Percentiles rank a stretch among this genome's conserved stretches.
phyloP scores from a whole-genome alignment of 2,113 vertebrate genomes.

The Leucopsar rothschildi region DNA sequence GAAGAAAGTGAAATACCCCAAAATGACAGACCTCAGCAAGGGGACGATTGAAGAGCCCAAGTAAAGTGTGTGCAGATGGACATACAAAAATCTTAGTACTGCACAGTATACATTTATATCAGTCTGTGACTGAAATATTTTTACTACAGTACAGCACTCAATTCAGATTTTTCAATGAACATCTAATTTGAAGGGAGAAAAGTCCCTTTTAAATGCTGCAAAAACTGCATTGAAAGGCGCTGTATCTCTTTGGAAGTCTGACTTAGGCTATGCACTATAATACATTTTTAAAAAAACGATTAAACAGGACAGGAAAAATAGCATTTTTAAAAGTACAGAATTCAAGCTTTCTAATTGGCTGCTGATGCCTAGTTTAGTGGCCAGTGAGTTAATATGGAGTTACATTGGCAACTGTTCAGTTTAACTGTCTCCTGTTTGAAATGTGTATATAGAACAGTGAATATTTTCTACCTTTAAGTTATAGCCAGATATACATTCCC shows the following conservation, averaged over 20 bases:
- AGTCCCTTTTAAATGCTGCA: conserved; percentile 68
- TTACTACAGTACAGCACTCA: conserved; percentile 70
- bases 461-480: conserved; percentile 60
- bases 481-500: conserved; percentile 54
- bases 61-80: conserved; percentile 74
- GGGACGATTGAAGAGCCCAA: conserved; percentile 96
- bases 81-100: conserved; percentile 20
- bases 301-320: conserved; percentile 46
- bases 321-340: conserved; percentile 35
- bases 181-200: conserved; percentile 66
- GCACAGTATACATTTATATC: conserved; percentile 68
- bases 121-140: conserved; percentile 70
- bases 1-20: conserved; percentile 99
- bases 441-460: conserved; percentile 29
- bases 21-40: conserved; percentile 99
- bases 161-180: conserved; percentile 65
- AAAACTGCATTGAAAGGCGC: conserved; percentile 59
- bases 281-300: conserved; percentile 53
- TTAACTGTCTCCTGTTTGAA: conserved; percentile 50
- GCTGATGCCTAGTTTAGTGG: conserved; percentile 54
- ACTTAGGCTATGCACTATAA: conserved; percentile 66
- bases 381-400: conserved; percentile 29
- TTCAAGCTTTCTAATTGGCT: conserved; percentile 55
- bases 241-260: conserved; percentile 65
- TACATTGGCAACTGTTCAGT: conserved; percentile 40